Evolutionary conservation across 2,888 invertebrate genomes (phyloP).

Genomic region (Subacronicta megacephala): DNA sequence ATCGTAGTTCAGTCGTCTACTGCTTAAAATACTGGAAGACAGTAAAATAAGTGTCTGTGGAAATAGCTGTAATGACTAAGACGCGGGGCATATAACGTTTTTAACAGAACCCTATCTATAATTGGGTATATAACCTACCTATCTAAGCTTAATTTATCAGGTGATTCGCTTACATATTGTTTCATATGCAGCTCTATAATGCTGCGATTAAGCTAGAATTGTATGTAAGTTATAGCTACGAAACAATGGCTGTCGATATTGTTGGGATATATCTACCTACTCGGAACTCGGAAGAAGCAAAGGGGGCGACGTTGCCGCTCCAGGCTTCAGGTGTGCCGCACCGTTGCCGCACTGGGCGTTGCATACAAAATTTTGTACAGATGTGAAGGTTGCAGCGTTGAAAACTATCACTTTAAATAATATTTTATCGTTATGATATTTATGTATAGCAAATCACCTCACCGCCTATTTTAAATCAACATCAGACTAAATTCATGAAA

Average conservation of each 20-base stretch:
- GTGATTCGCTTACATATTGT: constrained; percentile 47
- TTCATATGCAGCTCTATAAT: constrained; percentile 1
- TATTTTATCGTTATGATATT: not conserved
- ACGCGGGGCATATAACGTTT: constrained; percentile 53
- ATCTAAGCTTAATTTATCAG: constrained; percentile 51
- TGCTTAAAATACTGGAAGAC: constrained; percentile 85
- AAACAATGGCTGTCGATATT: constrained; percentile 30
- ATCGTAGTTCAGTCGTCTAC: constrained; percentile 64
- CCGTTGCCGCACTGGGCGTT: constrained; percentile 38
- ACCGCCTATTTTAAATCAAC: constrained; percentile 34
- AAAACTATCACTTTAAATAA: not conserved
- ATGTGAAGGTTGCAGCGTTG: constrained; percentile 5
- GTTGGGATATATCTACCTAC: constrained; percentile 38
- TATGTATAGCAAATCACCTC: constrained; percentile 56
- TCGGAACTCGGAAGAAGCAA: constrained; percentile 46
- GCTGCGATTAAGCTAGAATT: constrained; percentile 5
- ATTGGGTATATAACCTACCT: constrained; percentile 58
- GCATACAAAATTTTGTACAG: constrained; percentile 27
- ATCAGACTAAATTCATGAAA: constrained; percentile 45
- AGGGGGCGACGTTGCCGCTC: constrained; percentile 67
- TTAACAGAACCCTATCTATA: constrained; percentile 61
- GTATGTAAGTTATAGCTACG: constrained; percentile 10
- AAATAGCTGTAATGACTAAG: constrained; percentile 51
- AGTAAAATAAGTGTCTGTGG: constrained; percentile 69
- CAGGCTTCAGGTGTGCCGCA: constrained; percentile 25